phyloP scores from a whole-genome alignment of 1,140 invertebrate genomes.

The Saccostrea echinata region DNA sequence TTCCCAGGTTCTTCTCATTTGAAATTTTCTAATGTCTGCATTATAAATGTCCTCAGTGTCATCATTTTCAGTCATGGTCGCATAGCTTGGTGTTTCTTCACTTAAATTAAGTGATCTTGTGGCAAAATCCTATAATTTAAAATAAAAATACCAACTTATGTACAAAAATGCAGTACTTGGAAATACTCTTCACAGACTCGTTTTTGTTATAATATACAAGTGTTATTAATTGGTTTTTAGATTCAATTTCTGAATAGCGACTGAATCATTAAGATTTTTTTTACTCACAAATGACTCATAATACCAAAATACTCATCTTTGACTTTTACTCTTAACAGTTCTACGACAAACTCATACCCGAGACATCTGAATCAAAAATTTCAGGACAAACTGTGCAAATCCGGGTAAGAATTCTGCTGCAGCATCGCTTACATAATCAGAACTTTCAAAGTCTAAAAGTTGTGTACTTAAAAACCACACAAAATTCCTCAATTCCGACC shows the following conservation, averaged over 20 bases:
- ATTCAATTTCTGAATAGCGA: no score
- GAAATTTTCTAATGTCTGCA: slow-evolving; percentile 59
- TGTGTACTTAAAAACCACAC: slow-evolving; percentile 76
- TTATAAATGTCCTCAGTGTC: slow-evolving; percentile 52
- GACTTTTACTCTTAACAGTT: no score
- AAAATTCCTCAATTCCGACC: slow-evolving; percentile 77
- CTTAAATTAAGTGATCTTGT: slow-evolving; percentile 74
- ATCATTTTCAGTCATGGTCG: slow-evolving; percentile 42
- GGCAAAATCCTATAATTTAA: slow-evolving; percentile 71
- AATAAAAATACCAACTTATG: no score
- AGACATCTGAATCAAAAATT: slow-evolving; percentile 76
- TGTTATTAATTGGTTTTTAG: no score
- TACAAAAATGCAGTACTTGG: no score
- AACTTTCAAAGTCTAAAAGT: slow-evolving; percentile 73
- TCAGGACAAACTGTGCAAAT: slow-evolving; percentile 73
- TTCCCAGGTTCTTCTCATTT: slow-evolving; percentile 75
- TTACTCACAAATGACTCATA: no score
- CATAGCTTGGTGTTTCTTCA: slow-evolving; percentile 70
- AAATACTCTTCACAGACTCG: no score
- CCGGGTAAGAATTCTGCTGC: slow-evolving; percentile 72
- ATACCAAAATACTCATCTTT: no score
- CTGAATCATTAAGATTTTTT: no score
- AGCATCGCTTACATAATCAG: slow-evolving; percentile 67
- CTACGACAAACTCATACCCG: slow-evolving; percentile 59
- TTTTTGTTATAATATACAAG: no score